These are phyloP conservation scores for Hyperoodon ampullatus DNA, from an alignment of 2,113 vertebrate genomes.

Conservation along the genomic window DNA sequence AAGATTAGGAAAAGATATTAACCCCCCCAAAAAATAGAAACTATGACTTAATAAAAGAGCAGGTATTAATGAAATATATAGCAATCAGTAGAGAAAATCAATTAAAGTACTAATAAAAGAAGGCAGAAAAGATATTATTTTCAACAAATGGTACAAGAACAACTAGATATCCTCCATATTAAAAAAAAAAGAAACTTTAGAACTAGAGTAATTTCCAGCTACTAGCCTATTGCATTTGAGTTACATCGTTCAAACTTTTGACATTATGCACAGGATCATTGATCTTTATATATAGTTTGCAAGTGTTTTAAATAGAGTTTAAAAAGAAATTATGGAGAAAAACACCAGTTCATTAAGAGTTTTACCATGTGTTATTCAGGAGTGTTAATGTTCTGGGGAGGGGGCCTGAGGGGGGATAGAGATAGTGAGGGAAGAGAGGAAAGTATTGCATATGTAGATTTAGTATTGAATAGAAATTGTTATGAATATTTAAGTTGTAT, in stretches of 20 bases:
- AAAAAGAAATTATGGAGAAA: not conserved
- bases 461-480: not conserved
- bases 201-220: not conserved
- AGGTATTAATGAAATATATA: not conserved
- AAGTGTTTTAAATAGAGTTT: not conserved
- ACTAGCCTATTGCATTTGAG: not conserved
- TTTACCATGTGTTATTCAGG: not conserved
- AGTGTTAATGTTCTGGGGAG: not conserved
- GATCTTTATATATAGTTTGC: not conserved
- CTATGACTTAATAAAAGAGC: slow-evolving; percentile 28
- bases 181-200: not conserved
- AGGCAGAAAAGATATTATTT: not conserved
- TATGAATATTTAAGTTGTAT: not conserved
- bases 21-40: not conserved
- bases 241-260: not conserved
- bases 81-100: not conserved
- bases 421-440: not conserved
- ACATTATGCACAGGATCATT: not conserved
- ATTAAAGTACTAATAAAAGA: not conserved
- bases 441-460: not conserved
- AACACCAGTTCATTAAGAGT: not conserved
- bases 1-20: not conserved
- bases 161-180: not conserved
- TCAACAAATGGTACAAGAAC: not conserved
- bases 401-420: not conserved